Base-by-base conservation (phyloP, 2,888 invertebrate genomes). In the Polymixis flavicincta region DNA sequence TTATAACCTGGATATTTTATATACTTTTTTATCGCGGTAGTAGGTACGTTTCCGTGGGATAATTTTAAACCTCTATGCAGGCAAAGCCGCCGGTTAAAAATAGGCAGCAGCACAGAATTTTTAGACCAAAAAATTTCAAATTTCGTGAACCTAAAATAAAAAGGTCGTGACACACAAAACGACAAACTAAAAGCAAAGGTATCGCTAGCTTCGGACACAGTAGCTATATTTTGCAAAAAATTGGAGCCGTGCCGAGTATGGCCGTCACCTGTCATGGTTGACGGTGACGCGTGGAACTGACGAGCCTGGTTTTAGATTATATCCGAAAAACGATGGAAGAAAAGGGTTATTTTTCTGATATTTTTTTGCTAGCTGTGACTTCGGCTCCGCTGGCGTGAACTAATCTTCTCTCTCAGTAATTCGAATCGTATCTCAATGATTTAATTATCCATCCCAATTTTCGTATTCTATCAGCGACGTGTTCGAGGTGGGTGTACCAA, bases 251-350 rank as follows among this genome's bases (percentile, higher is more conserved):
- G 82, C 78, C 85, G 69, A 74, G 70, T 66, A 69, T 48, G 54
- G 61, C n/a, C 63, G 68, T 80, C 79, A 79, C 76, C 74, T 80
- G 85, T 85, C 85, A 59, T 52, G 61, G 50, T 52, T 25, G 60
- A 74, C 74, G 57, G 70, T 61, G 70, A 74, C n/a, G 61, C 70
- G 57, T 85, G 85, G 50, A 55, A 76, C 66, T 76, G 80, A 79
- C 79, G 63, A 48, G 22, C 13, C 59, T 71, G 72, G 72, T 75
- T 78, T 48, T 55, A 70, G 50, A 59, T 64, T 61, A 25, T 63
- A 63, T n/a, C 50, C 48, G 25, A 28, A 63, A 78, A 67, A 66
- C 81, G 55, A 37, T 25, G 52, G 28, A 32, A 19, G 19, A 45
- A 22, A 66, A 67, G 57, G 32, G 8, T 55, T 48, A 13, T 55